A percentile compares a stretch with the other conserved stretches of the same genome.
Conservation (phyloP, 2,113 vertebrate genomes). For the Hyla sarda region DNA sequence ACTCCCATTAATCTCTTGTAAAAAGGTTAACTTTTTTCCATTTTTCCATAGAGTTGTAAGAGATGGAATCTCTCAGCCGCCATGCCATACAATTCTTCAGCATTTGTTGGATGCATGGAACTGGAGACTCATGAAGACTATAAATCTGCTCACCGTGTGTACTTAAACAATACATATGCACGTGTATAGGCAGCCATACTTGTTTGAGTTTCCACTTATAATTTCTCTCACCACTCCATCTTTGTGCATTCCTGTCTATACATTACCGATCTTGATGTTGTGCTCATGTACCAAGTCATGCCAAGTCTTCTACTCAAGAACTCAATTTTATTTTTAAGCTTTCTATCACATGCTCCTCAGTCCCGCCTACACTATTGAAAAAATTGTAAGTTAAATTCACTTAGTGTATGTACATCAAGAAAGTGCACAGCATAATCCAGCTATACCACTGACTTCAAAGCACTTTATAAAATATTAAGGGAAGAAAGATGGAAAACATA, state of each 20-base stretch:
- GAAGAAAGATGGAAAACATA: slow-evolving; percentile 42
- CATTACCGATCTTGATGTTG: not conserved
- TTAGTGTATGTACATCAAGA: slow-evolving; percentile 18
- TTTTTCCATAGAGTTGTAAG: no score
- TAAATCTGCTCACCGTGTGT: not conserved
- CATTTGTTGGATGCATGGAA: no score
- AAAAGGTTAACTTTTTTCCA: no score
- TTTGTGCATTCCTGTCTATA: not conserved
- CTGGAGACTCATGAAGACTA: not conserved
- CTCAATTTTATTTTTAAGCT: not conserved
- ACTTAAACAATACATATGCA: not conserved
- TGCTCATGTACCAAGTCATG: not conserved
- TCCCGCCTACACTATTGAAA: slow-evolving; percentile 1
- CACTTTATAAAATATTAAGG: slow-evolving; percentile 56
- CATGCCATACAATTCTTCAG: no score
- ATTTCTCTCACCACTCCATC: not conserved
- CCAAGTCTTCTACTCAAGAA: not conserved
- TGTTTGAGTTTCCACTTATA: not conserved
- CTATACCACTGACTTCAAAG: slow-evolving; percentile 24
- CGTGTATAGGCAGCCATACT: not conserved
- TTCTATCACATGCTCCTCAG: not conserved
- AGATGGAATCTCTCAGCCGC: no score
- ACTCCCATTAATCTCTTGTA: no score
- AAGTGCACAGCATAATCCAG: slow-evolving; percentile 14
- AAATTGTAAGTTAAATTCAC: slow-evolving; percentile 2